These are phyloP conservation scores for Sepiola atlantica DNA, from an alignment of 2,888 invertebrate species.

Conservation along the genomic window DNA sequence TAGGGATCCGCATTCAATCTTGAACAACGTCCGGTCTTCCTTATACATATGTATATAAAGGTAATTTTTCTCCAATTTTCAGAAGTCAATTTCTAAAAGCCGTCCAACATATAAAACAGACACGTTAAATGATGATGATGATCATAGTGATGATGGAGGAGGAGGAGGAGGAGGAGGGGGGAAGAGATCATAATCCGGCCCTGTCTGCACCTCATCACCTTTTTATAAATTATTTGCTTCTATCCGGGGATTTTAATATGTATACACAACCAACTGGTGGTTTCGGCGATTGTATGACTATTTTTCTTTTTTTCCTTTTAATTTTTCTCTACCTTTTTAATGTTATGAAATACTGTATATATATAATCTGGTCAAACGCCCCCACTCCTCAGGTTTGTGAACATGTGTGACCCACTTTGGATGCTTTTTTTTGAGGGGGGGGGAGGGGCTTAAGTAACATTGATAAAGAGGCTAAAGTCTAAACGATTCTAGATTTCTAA, in stretches of 20 bases:
- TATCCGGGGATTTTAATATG: neutral
- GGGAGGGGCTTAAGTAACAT: neutral
- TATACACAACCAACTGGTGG: slow-evolving; percentile 19
- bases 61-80: too few species aligned
- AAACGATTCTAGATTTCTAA: slow-evolving; percentile 15
- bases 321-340: neutral
- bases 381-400: neutral
- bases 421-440: too few species aligned
- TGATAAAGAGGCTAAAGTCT: slow-evolving; percentile 32
- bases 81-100: too few species aligned
- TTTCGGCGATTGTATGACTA: neutral
- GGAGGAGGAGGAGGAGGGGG: too few species aligned
- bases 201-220: neutral
- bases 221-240: neutral
- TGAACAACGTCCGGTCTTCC: too few species aligned
- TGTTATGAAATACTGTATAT: neutral
- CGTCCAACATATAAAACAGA: too few species aligned
- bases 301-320: neutral
- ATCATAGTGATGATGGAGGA: too few species aligned
- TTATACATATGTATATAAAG: too few species aligned
- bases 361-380: neutral
- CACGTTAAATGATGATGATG: too few species aligned
- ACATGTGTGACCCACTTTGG: slow-evolving; percentile 3
- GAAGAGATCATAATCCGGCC: too few species aligned
- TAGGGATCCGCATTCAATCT: too few species aligned